These are phyloP conservation scores for Heteromurus nitidus DNA, from an alignment of 2,888 invertebrate genomes.

Conservation along the genomic window DNA sequence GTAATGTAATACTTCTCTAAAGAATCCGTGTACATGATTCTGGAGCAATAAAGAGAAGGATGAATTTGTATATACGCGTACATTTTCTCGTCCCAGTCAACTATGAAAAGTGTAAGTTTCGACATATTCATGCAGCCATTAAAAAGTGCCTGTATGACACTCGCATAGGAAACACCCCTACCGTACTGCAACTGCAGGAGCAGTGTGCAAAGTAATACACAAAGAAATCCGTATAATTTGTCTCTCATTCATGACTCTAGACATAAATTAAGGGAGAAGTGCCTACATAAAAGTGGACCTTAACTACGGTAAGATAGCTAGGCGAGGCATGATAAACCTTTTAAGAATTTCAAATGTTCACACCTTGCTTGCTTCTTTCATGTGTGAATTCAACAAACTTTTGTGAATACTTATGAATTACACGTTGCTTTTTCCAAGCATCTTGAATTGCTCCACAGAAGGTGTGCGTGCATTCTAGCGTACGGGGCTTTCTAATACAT, in stretches of 20 bases:
- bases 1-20: constrained; percentile 36
- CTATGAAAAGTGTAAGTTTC: not conserved
- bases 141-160: constrained; percentile 8
- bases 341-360: constrained; percentile 10
- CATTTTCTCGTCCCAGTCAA: not conserved
- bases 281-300: no score
- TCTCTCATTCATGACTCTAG: constrained; percentile 33
- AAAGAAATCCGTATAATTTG: constrained; percentile 45
- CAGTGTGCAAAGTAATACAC: not conserved
- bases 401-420: no score
- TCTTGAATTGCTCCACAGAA: no score
- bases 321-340: constrained; percentile 13
- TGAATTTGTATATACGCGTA: no score
- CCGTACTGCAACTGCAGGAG: not conserved
- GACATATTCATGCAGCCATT: no score
- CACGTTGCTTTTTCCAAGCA: no score
- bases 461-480: no score
- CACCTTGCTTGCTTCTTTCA: constrained; percentile 5
- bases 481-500: no score
- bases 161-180: constrained; percentile 17
- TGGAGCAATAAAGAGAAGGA: not conserved
- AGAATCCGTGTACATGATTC: not conserved
- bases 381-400: no score
- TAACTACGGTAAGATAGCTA: no score
- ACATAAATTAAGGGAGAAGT: no score